Conservation (phyloP, 2,797 vertebrate species). For the Halcyon badia region DNA sequence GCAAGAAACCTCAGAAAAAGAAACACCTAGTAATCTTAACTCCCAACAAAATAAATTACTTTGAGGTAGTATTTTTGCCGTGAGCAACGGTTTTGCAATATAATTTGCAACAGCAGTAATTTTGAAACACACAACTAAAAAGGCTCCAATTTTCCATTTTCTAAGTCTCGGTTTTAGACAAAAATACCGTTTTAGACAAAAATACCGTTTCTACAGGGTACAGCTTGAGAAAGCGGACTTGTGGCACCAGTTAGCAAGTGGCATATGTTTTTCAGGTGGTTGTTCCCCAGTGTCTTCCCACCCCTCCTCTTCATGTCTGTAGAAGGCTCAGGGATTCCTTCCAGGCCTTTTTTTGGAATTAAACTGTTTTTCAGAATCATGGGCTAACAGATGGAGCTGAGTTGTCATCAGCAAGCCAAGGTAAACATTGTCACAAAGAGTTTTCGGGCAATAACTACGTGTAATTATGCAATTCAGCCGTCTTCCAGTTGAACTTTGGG, state of each 20-base stretch:
- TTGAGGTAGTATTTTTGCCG: not conserved
- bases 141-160: not conserved
- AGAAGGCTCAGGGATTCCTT: slow-evolving; percentile 14
- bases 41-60: not conserved
- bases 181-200: not conserved
- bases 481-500: not conserved
- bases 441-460: not conserved
- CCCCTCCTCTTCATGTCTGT: not conserved
- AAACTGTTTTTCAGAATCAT: not conserved
- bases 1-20: not conserved
- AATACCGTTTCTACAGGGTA: not conserved
- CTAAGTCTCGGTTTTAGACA: not conserved
- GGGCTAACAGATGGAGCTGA: slow-evolving; percentile 27
- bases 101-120: not conserved
- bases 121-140: not conserved
- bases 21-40: not conserved
- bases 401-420: not conserved
- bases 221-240: not conserved
- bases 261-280: not conserved
- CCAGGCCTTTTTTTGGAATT: not conserved
- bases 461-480: not conserved
- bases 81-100: not conserved
- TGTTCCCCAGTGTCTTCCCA: not conserved
- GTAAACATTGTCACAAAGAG: not conserved
- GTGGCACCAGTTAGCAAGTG: not conserved